Evolutionary conservation across 2,797 vertebrate species (phyloP).

Genomic region (Apogon hyalosoma): DNA sequence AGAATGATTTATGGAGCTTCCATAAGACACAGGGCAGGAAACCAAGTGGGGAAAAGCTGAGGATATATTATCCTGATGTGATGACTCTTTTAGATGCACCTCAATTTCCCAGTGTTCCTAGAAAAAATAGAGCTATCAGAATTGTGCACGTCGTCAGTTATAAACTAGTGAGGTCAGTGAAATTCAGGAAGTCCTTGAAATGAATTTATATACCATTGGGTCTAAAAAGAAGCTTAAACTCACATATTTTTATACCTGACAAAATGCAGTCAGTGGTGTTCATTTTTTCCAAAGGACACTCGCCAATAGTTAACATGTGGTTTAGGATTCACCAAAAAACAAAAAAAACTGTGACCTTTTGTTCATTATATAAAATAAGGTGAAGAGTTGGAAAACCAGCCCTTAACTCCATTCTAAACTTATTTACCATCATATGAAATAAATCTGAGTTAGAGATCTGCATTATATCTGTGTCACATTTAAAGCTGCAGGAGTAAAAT

Average conservation of each 20-base stretch:
- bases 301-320: no score
- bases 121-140: conserved; percentile 16
- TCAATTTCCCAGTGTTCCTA: conserved; percentile 35
- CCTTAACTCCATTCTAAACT: no score
- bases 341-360: no score
- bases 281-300: no score
- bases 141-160: conserved; percentile 5
- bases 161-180: conserved; percentile 14
- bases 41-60: conserved; percentile 51
- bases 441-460: not conserved
- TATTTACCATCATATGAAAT: no score
- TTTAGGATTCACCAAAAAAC: no score
- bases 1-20: conserved; percentile 72
- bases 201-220: not conserved
- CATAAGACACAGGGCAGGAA: conserved; percentile 53
- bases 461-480: not conserved
- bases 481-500: no score
- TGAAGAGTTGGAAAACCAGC: no score
- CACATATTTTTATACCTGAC: not conserved
- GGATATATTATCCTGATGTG: conserved; percentile 26
- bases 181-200: conserved; percentile 25
- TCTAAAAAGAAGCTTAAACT: not conserved
- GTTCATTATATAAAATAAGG: no score
- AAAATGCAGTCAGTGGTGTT: no score
- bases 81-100: conserved; percentile 46